Evolutionary conservation across 2,113 vertebrate genomes (phyloP), one percentile per base, ranked within the genome.

Genomic region (Elephas maximus): DNA sequence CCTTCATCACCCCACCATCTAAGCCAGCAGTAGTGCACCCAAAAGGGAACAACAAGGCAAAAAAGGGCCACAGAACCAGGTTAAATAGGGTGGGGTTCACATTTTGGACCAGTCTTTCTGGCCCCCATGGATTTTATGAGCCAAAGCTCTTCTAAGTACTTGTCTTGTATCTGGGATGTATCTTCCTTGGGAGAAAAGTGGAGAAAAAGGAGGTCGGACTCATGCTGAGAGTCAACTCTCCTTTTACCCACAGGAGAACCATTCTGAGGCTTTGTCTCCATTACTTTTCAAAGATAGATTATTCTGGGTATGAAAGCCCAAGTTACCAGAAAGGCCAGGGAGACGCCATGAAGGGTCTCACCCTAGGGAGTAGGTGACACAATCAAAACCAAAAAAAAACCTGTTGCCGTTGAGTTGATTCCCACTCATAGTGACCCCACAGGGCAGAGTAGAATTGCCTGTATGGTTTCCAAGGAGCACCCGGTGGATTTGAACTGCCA

Each of bases 281-380:
- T 73, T 89, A 74, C 24, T n/a, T 94, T 95, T 93, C 67, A 93
- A 94, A 92, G 67, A 96, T 7, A 89, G 82, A 63, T 69, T 57
- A 30, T 44, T 80, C 86, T 30, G n/a, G 76, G n/a, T 45, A 79
- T 18, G 17, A 62, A 88, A 77, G 73, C 41, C 82, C 53, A 82
- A 94, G 30, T 41, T 48, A 21, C 60, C 15, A 0, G 10, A 91
- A 81, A 92, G 51, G 9, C 44, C 51, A 21, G 51, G 73, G 57
- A 89, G 21, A 82, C 37, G 53, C 41, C 44, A 15, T 17, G 63
- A 67, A 88, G 24, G 23, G 48, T 95, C 45, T 94, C 89, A 63
- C 65, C 67, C 71, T 37, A 69, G 45, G 37, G 77, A 20, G 62
- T 57, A 71, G 8, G 28, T 14, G 11, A 69, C 14, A 11, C 12